Evolutionary conservation across 2,797 vertebrate genomes (phyloP), one percentile per base, ranked within the genome.

Genomic region (Acropternis orthonyx): DNA sequence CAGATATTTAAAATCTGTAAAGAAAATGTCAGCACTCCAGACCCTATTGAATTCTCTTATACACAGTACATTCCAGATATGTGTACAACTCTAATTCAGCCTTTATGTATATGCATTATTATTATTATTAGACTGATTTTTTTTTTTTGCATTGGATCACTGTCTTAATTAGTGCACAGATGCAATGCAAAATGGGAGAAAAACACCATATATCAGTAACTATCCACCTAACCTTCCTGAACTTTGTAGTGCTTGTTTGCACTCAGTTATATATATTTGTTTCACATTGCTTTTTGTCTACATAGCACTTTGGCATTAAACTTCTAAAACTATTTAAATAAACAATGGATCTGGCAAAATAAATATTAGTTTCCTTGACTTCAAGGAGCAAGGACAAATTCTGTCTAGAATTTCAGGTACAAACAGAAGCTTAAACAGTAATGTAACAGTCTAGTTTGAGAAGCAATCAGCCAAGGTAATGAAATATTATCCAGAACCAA

Each of bases 401-500:
- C 39, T 89, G 11, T 66, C 56, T 75, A 56, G 58, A 89, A 76
- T 75, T 81, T 76, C 66, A 61, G 54, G 67, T 78, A 77, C 19
- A 89, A 59, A 27, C 43, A 88, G 39, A 92, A 94, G 80, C 30
- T 67, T 67, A 55, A 92, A 77, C 26, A 69, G 48, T 73, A 80
- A 92, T 49, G 79, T 41, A 83, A 36, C 55, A 74, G 23, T 73
- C 46, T 85, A 46, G 23, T 71, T 87, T 82, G 34, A 92, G 39
- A 88, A 83, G 69, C 51, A 72, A 94, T 88, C 55, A 43, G 66
- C 30, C 84, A 95, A 80, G 48, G 59, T 63, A 91, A 87, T 51
- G 39, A 91, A 87, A 89, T 89, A 71, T 83, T 79, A 88, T 56
- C 21, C 87, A 91, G 93, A 95, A 77, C 61, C 68, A 87, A 76